These are phyloP conservation scores for Acanthisitta chloris DNA, from an alignment of 2,113 vertebrate genomes.

Conservation along the genomic window DNA sequence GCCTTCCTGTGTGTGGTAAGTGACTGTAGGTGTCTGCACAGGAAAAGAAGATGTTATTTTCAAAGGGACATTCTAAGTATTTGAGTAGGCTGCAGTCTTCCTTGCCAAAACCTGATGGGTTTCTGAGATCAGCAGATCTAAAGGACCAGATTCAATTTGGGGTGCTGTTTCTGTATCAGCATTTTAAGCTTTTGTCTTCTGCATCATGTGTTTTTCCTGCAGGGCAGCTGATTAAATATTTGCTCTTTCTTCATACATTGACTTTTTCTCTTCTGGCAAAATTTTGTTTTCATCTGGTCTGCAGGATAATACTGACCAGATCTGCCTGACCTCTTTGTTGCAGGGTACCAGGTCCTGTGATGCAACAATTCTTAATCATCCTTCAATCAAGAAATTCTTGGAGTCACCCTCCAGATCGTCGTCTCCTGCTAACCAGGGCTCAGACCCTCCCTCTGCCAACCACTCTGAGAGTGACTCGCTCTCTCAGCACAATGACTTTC, in stretches of 20 bases:
- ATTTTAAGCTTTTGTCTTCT: background rate
- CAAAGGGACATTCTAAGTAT: background rate
- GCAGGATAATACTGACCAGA: background rate
- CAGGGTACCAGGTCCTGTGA: slow-evolving; percentile 84
- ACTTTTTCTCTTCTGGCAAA: background rate
- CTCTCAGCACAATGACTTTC: slow-evolving; percentile 87
- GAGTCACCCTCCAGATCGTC: slow-evolving; percentile 94
- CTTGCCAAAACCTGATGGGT: background rate
- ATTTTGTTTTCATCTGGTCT: background rate
- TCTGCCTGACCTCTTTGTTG: background rate
- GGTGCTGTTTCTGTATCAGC: background rate
- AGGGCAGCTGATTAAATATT: slow-evolving; percentile 13
- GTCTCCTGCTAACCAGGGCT: slow-evolving; percentile 93
- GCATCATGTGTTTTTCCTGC: background rate
- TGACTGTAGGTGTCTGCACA: background rate
- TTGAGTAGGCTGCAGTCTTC: background rate
- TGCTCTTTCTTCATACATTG: background rate
- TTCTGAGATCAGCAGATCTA: background rate
- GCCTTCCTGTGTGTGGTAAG: background rate
- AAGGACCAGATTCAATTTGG: background rate
- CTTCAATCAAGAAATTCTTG: slow-evolving; percentile 93
- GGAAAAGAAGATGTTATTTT: background rate
- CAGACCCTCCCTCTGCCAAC: slow-evolving; percentile 88
- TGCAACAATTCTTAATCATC: slow-evolving; percentile 89
- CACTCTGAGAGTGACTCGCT: slow-evolving; percentile 93